Evolutionary conservation across 2,797 vertebrate genomes (phyloP).

Genomic region (Dermochelys coriacea): DNA sequence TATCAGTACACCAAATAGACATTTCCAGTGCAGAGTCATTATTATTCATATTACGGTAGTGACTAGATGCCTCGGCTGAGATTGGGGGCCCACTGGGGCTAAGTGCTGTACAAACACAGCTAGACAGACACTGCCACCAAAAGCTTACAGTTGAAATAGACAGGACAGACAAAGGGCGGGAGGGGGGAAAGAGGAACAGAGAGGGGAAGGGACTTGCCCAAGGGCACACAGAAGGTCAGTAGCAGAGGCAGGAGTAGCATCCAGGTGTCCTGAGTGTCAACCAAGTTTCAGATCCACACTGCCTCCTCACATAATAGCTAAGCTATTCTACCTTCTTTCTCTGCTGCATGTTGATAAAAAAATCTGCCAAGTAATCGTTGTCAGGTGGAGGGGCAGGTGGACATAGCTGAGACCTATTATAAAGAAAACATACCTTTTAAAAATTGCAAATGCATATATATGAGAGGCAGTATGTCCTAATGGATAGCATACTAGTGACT

Average conservation of each 20-base stretch:
- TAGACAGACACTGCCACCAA: background rate
- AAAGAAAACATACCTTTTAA: no score
- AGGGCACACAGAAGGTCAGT: background rate
- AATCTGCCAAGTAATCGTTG: no score
- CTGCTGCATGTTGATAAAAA: no score
- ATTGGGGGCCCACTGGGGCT: background rate
- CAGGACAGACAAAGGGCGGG: background rate
- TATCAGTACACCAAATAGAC: slow-evolving; percentile 32
- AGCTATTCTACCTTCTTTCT: no score
- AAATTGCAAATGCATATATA: no score
- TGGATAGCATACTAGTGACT: no score
- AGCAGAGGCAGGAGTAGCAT: background rate
- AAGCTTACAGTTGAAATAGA: background rate
- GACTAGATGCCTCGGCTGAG: slow-evolving; percentile 13
- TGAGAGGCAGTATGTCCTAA: no score
- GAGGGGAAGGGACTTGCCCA: background rate
- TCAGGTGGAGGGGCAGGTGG: no score
- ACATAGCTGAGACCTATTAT: no score
- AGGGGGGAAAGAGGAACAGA: background rate
- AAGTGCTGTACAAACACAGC: background rate
- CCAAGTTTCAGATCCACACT: background rate
- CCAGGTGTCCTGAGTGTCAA: background rate
- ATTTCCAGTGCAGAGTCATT: slow-evolving; percentile 36
- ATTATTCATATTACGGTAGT: background rate
- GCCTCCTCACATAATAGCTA: no score